phyloP scores from a whole-genome alignment of 1,140 invertebrate species.

The Mercenaria mercenaria region DNA sequence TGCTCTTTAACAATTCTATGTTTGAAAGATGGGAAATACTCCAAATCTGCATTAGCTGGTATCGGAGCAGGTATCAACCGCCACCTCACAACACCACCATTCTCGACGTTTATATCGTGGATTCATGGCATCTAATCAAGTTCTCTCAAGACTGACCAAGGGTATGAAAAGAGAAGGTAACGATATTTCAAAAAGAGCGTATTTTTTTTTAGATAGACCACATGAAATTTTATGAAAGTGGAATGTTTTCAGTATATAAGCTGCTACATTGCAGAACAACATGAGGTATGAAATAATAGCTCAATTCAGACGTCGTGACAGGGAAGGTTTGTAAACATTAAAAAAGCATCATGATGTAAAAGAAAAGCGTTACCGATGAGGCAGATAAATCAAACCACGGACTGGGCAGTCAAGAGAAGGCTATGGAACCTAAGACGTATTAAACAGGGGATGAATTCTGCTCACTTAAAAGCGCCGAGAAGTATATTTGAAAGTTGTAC shows the following conservation, averaged over 20 bases:
- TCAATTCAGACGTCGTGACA: not conserved
- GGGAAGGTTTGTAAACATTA: not conserved
- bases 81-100: not conserved
- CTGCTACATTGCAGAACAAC: conserved; percentile 2
- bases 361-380: not conserved
- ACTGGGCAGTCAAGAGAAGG: not conserved
- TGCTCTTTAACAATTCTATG: conserved; percentile 7
- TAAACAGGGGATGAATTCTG: not conserved
- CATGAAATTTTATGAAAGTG: not conserved
- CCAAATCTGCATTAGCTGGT: not conserved
- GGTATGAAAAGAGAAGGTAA: conserved; percentile 38
- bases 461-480: not conserved
- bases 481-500: not conserved
- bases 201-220: not conserved
- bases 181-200: conserved; percentile 14
- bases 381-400: not conserved
- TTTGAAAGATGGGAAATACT: conserved; percentile 3
- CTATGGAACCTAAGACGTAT: not conserved
- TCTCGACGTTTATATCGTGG: not conserved
- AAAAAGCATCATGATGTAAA: conserved; percentile 18
- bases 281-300: not conserved
- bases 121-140: conserved; percentile 34
- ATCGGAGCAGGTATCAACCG: conserved; percentile 15
- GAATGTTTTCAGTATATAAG: not conserved
- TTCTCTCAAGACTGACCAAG: not conserved